Conservation (phyloP, 2,113 vertebrate species). For the Malurus elegans region DNA sequence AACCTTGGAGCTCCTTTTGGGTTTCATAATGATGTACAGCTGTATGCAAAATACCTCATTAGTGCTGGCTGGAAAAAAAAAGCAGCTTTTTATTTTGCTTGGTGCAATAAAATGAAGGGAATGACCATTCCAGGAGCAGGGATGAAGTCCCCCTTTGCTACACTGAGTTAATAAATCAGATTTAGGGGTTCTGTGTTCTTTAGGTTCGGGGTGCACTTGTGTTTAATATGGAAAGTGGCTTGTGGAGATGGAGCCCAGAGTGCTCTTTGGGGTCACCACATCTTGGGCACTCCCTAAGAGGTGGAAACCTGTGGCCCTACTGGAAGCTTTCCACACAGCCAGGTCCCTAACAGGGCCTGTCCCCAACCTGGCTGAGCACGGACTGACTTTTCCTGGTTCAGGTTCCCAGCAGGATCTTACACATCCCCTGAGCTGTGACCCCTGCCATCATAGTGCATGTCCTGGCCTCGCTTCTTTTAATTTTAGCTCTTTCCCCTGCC, state of each 20-base stretch:
- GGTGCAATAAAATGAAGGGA: background rate
- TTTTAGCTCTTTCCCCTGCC: background rate
- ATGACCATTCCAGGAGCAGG: background rate
- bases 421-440: accelerated
- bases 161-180: background rate
- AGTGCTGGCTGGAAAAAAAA: background rate
- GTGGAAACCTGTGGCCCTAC: background rate
- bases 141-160: background rate
- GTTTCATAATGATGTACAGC: background rate
- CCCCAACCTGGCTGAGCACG: background rate
- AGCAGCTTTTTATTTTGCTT: background rate
- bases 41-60: background rate
- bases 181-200: background rate
- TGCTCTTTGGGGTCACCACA: no score
- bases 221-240: background rate
- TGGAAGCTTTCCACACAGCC: background rate
- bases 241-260: accelerated
- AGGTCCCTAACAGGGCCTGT: background rate
- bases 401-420: background rate
- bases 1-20: background rate
- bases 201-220: background rate
- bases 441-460: accelerated
- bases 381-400: background rate
- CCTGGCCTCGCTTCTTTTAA: background rate
- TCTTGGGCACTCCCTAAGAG: background rate